These are phyloP conservation scores for Syrphus vitripennis DNA, from an alignment of 2,888 invertebrate genomes.

Conservation along the genomic window DNA sequence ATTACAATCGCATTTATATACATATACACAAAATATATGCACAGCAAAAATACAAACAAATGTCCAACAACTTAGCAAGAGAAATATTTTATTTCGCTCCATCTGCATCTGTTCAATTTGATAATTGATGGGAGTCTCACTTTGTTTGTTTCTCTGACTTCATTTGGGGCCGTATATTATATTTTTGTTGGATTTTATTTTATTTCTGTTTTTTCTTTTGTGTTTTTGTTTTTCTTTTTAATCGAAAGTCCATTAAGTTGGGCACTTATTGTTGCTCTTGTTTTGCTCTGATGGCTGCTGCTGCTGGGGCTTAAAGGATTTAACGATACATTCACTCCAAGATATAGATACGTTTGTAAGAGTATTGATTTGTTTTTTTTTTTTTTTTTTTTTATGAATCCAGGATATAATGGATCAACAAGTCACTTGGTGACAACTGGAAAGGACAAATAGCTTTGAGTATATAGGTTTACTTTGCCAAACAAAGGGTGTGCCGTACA, in stretches of 20 bases:
- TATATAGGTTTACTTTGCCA: slow-evolving; percentile 35
- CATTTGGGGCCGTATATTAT: background rate
- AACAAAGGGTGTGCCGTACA: slow-evolving; percentile 25
- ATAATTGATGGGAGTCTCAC: slow-evolving; percentile 59
- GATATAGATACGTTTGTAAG: background rate
- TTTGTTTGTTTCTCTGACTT: slow-evolving; percentile 46
- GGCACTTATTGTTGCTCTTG: no score
- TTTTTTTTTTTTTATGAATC: slow-evolving; percentile 10
- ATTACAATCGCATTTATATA: slow-evolving; percentile 14
- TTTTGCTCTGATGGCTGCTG: slow-evolving; percentile 45
- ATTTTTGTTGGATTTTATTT: background rate
- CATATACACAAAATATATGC: background rate
- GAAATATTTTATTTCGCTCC: slow-evolving; percentile 61
- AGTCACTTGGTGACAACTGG: slow-evolving; percentile 60
- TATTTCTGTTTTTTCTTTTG: background rate
- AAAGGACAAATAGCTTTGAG: slow-evolving; percentile 49
- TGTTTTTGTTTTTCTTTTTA: slow-evolving; percentile 19
- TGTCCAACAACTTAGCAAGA: slow-evolving; percentile 38
- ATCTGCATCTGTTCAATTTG: slow-evolving; percentile 63
- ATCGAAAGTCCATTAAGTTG: slow-evolving; percentile 51
- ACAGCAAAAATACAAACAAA: background rate
- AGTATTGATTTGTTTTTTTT: background rate
- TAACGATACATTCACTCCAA: background rate
- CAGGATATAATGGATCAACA: slow-evolving; percentile 58
- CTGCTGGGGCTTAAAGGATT: slow-evolving; percentile 59